Percentiles rank a stretch among this genome's conserved stretches.
phyloP scores from a whole-genome alignment of 92 coral and sea anemone genomes.

The Heteractis magnifica region DNA sequence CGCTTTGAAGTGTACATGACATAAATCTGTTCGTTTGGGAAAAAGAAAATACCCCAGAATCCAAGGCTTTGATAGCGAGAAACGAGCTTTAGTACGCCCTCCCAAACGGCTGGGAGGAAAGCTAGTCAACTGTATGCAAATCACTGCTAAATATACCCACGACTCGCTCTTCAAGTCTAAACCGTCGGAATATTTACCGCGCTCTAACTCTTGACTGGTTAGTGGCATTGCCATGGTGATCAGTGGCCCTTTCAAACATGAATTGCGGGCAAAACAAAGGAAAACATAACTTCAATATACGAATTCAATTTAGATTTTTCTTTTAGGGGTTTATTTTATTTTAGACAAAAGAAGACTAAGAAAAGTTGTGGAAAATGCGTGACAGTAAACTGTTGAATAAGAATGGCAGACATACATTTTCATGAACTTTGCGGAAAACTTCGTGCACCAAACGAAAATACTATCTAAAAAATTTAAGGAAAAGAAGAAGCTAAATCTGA shows the following conservation, averaged over 20 bases:
- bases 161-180: background rate
- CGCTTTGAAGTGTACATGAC: too few species aligned
- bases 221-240: conserved; percentile 28
- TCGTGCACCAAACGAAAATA: too few species aligned
- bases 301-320: background rate
- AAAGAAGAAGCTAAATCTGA: too few species aligned
- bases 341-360: background rate
- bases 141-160: conserved; percentile 40
- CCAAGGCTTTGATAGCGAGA: background rate
- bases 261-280: background rate
- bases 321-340: background rate
- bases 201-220: background rate
- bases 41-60: background rate
- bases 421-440: too few species aligned
- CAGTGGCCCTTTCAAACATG: conserved; percentile 12
- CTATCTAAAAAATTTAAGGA: too few species aligned
- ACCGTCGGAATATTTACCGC: background rate
- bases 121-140: conserved; percentile 18
- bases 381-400: too few species aligned
- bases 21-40: background rate
- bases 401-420: too few species aligned
- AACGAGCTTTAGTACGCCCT: conserved; percentile 23
- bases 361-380: too few species aligned
- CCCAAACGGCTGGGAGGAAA: conserved; percentile 3
- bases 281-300: background rate